Evolutionary conservation across 2,888 invertebrate species (phyloP), one percentile per base, ranked within the genome.

Genomic region (Coleophora flavipennella): DNA sequence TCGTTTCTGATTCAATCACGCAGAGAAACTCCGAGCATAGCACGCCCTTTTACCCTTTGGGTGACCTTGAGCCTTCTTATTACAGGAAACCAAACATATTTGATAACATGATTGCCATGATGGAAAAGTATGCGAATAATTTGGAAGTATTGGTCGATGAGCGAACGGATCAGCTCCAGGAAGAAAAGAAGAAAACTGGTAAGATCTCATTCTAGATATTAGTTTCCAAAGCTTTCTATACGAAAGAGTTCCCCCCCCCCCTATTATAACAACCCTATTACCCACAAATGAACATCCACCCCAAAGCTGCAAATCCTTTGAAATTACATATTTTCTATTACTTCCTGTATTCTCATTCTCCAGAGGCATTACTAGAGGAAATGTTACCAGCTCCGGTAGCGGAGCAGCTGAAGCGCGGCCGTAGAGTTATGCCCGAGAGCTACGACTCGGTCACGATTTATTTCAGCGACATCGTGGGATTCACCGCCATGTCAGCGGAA

Each of bases 51-150:
- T n/a, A n/a, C n/a, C n/a, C n/a, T n/a, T n/a, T n/a, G n/a, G n/a
- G n/a, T n/a, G n/a, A n/a, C n/a, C n/a, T n/a, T n/a, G n/a, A n/a
- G n/a, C n/a, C n/a, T n/a, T n/a, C n/a, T n/a, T n/a, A n/a, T 66
- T 69, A 37, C 62, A 95, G 95, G 92, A 93, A 95, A 74, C 91
- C 95, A 12, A 97, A 97, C 73, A 97, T 98, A 57, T 95, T 97
- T 59, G 98, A 98, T 74, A 97, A 97, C 66, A 97, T 98, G 96
- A 94, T 97, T 88, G 93, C 94, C 0, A 96, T 97, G 90, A 96
- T 98, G 96, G 97, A 97, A 71, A 96, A 96, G 64, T 97, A 98
- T 65, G 96, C 97, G 9, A 96, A 94, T 60, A 97, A 97, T 74
- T 86, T 98, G 55, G 97, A 98, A 73, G 94, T 91, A 0, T 83